phyloP scores from a whole-genome alignment of 1,140 invertebrate species.

The Eumeta japonica region DNA sequence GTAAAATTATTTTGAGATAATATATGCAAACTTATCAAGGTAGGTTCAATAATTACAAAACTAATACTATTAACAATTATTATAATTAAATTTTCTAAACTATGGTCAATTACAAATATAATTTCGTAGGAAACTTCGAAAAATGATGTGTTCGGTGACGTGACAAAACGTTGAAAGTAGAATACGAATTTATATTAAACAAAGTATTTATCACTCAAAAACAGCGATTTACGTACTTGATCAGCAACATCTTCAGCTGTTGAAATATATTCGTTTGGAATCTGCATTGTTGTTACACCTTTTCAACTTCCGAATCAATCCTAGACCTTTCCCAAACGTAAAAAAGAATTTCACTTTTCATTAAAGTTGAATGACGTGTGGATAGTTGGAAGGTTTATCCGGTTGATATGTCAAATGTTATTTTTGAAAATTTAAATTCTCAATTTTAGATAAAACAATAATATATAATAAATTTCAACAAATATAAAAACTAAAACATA shows the following conservation, averaged over 20 bases:
- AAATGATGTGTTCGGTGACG: constrained; percentile 56
- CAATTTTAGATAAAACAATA: too few species aligned
- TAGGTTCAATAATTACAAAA: too few species aligned
- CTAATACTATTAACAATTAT: too few species aligned
- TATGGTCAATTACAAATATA: too few species aligned
- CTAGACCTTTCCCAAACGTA: constrained; percentile 30
- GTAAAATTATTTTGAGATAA: too few species aligned
- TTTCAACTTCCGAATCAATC: constrained; percentile 20
- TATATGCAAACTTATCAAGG: too few species aligned
- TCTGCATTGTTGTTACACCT: constrained; percentile 71
- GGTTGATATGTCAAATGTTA: constrained; percentile 11
- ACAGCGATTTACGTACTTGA: constrained; percentile 67
- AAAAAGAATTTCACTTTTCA: constrained; percentile 40
- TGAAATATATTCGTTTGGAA: constrained; percentile 84
- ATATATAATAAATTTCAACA: too few species aligned
- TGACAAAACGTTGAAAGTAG: constrained; percentile 46
- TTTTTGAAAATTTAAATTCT: too few species aligned
- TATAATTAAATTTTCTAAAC: too few species aligned
- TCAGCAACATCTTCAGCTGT: constrained; percentile 93
- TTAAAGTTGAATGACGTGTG: constrained; percentile 49
- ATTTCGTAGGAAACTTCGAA: too few species aligned
- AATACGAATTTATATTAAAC: constrained; percentile 23
- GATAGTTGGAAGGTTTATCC: constrained; percentile 50
- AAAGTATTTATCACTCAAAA: constrained; percentile 7
- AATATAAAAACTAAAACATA: too few species aligned